Evolutionary conservation across 2,888 invertebrate species (phyloP).

Genomic region (Entomobrya multifasciata): DNA sequence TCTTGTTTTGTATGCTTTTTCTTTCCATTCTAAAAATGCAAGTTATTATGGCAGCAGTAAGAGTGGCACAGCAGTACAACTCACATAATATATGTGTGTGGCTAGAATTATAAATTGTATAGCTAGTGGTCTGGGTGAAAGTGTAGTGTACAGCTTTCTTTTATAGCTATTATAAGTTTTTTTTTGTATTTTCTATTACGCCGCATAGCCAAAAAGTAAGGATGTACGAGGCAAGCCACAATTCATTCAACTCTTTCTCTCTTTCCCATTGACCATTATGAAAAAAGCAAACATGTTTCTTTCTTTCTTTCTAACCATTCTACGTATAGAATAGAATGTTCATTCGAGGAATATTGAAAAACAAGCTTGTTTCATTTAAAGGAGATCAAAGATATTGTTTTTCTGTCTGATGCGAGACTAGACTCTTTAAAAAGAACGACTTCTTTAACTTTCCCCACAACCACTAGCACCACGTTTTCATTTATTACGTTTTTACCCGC

Average conservation of each 20-base stretch:
- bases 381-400: slow-evolving; percentile 52
- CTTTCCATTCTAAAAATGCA: slow-evolving; percentile 14
- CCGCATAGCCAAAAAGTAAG: background rate
- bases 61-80: background rate
- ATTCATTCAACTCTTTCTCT: slow-evolving; percentile 25
- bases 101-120: slow-evolving; percentile 28
- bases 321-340: slow-evolving; percentile 7
- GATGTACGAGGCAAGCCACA: slow-evolving; percentile 24
- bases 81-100: slow-evolving; percentile 6
- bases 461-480: background rate
- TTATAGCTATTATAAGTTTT: background rate
- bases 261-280: slow-evolving; percentile 4
- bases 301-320: background rate
- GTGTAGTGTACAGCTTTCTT: background rate
- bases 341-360: slow-evolving; percentile 51
- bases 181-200: background rate
- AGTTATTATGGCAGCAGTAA: slow-evolving; percentile 10
- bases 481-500: background rate
- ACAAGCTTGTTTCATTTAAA: slow-evolving; percentile 45
- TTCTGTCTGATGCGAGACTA: slow-evolving; percentile 47
- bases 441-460: background rate
- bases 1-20: too few species aligned
- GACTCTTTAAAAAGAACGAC: slow-evolving; percentile 35
- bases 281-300: slow-evolving; percentile 20
- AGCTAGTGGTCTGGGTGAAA: too few species aligned